These are phyloP conservation scores for Sapayoa aenigma DNA, from an alignment of 2,113 vertebrate genomes.

Conservation along the genomic window DNA sequence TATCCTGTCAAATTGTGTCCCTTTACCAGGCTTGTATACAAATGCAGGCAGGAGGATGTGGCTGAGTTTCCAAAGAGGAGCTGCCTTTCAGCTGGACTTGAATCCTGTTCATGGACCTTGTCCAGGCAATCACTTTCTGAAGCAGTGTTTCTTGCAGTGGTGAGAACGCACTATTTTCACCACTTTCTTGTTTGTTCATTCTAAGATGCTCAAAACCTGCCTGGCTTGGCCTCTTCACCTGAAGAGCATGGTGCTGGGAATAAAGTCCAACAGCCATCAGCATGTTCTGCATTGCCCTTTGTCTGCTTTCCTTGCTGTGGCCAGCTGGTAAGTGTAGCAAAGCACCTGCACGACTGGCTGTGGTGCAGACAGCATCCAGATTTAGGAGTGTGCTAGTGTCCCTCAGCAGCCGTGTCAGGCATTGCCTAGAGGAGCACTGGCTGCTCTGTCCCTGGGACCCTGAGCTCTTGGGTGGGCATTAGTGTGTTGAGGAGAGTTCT, in stretches of 20 bases:
- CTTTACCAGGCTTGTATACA: neutral
- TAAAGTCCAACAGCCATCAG: neutral
- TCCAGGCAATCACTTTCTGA: neutral
- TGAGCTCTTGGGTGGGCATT: neutral
- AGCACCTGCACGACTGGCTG: neutral
- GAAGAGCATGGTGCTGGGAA: neutral
- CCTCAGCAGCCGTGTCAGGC: neutral
- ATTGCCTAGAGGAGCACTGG: neutral
- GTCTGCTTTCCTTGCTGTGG: neutral
- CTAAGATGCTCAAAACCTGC: neutral
- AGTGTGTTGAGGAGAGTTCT: neutral
- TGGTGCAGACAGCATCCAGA: neutral
- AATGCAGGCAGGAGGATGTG: neutral
- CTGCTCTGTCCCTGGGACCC: neutral
- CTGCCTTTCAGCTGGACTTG: neutral
- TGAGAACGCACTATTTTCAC: accelerated
- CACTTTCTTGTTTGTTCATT: accelerated
- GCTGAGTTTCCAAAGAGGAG: neutral
- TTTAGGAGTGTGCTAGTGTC: neutral
- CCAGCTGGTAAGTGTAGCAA: neutral
- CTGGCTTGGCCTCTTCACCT: neutral
- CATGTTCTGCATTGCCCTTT: conserved; percentile 43
- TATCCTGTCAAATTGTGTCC: neutral
- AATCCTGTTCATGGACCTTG: neutral
- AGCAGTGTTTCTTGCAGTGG: neutral